Base-by-base conservation (phyloP, 2,113 vertebrate genomes). In the Turdus rufiventris region DNA sequence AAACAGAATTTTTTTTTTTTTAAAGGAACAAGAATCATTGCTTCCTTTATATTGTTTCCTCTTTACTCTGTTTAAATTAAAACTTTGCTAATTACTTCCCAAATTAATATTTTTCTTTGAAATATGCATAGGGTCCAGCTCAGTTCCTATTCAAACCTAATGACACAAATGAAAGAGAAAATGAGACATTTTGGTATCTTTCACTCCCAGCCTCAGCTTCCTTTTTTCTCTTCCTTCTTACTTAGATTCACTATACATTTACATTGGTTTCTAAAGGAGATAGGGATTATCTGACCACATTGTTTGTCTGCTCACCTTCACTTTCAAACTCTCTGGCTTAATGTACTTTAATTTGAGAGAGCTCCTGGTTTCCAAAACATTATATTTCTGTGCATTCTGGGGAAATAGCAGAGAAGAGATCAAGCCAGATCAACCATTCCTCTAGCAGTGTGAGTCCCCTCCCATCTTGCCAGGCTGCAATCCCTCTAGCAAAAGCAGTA, bases 181-280 rank as follows among this genome's bases (percentile, higher is more conserved):
- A 89, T 36, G 29, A 85, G 36, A 62, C 48, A 80, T 20, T 20
- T 17, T 50, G 31, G 3, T 50, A 24, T 14, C 23, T 65, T 68
- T 76, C 56, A 67, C 34, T 77, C 45, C 23, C 70, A 88, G 33
- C 54, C 40, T 60, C 75, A 74, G 20, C 71, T 94, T 93, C 93
- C 82, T 74, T 90, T 83, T 96, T 93, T 93, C 88, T 90, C 78
- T 96, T 94, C 91, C 89, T 91, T 73, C 60, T 86, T 56, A 74
- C 60, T 86, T 56, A 74, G 11, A 51, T 67, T 65, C 42, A 28
- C 43, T 36, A 3, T 3, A 56, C 0, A 2, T 66, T 79, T 88
- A 56, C 12, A n/a, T 65, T 53, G 36, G 62, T 85, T 96, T 82
- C 82, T 76, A 74, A 89, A 88, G 33, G 67, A 88, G 45, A 51